Evolutionary conservation across 2,888 invertebrate genomes (phyloP).

Genomic region (Sthenelais limicola): DNA sequence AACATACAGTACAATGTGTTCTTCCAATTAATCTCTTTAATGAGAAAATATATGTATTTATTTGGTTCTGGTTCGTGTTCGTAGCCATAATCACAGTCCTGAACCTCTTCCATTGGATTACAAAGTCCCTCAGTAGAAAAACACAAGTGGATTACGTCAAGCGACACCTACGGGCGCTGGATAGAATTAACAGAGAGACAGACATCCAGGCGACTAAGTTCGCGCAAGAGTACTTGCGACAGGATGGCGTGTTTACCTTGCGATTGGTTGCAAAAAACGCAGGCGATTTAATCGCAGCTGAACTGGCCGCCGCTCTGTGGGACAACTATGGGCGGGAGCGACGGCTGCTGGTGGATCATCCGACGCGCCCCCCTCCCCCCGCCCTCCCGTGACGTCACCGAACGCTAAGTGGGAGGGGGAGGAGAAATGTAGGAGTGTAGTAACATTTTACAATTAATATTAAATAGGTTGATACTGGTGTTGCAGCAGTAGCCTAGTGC

Average conservation of each 20-base stretch:
- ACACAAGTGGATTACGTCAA: slow-evolving; percentile 42
- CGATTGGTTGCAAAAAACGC: slow-evolving; percentile 69
- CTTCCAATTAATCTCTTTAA: slow-evolving; percentile 58
- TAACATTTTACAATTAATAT: too few species aligned
- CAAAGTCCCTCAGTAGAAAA: background rate
- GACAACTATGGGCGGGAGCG: slow-evolving; percentile 60
- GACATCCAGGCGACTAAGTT: slow-evolving; percentile 58
- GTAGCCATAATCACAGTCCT: slow-evolving; percentile 65
- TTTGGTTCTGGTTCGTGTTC: slow-evolving; percentile 72
- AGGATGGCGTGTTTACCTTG: slow-evolving; percentile 70
- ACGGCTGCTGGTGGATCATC: slow-evolving; percentile 33
- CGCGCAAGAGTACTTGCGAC: slow-evolving; percentile 68
- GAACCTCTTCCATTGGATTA: slow-evolving; percentile 66
- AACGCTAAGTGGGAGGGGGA: background rate
- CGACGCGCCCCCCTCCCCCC: slow-evolving; percentile 7
- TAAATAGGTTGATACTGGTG: too few species aligned
- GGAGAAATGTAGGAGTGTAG: too few species aligned
- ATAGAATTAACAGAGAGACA: slow-evolving; percentile 38
- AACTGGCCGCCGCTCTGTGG: slow-evolving; percentile 69
- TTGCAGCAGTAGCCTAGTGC: too few species aligned
- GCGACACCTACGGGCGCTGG: slow-evolving; percentile 46
- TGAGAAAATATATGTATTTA: slow-evolving; percentile 71
- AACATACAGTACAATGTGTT: slow-evolving; percentile 53
- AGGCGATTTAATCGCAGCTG: slow-evolving; percentile 69
- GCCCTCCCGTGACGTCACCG: slow-evolving; percentile 1